Percentiles rank a stretch among this genome's conserved stretches.
Evolutionary conservation across 2,888 invertebrate species (phyloP).

Genomic region (Bibio marci): DNA sequence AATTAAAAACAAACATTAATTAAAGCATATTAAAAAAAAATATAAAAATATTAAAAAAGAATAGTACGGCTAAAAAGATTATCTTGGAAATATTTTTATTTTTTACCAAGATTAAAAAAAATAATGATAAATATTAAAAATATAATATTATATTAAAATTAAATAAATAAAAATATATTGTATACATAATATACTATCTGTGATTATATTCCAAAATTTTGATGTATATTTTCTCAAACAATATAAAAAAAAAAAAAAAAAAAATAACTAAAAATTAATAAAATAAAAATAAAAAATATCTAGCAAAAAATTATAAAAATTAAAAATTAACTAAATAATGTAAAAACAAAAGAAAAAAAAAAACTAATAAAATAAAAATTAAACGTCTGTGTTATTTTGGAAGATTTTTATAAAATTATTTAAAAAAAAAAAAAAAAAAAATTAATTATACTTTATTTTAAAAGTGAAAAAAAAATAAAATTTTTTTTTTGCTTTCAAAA

Average conservation of each 20-base stretch:
- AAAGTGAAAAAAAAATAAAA: conserved; percentile 14
- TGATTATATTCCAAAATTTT: conserved; percentile 34
- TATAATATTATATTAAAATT: conserved; percentile 7
- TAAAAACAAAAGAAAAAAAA: conserved; percentile 14
- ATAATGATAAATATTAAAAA: conserved; percentile 8
- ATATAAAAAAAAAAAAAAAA: conserved; percentile 13
- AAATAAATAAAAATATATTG: conserved; percentile 19
- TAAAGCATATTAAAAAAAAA: conserved; percentile 2
- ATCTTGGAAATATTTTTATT: conserved; percentile 7
- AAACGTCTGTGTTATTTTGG: conserved; percentile 15
- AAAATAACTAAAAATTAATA: conserved; percentile 6
- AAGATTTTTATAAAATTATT: conserved; percentile 11
- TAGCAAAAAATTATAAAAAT: conserved; percentile 2
- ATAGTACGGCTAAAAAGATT: neutral
- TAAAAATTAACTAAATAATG: conserved; percentile 10
- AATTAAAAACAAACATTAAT: conserved; percentile 4
- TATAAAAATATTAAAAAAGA: neutral
- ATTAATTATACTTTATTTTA: conserved; percentile 13
- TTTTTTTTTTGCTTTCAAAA: neutral
- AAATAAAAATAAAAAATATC: conserved; percentile 9
- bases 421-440: conserved; percentile 9
- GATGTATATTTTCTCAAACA: conserved; percentile 29
- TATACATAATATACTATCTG: conserved; percentile 32
- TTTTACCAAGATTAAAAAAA: neutral
- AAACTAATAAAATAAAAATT: conserved; percentile 12